Conservation (phyloP, 2,888 invertebrate species). For the Xanthia togata region DNA sequence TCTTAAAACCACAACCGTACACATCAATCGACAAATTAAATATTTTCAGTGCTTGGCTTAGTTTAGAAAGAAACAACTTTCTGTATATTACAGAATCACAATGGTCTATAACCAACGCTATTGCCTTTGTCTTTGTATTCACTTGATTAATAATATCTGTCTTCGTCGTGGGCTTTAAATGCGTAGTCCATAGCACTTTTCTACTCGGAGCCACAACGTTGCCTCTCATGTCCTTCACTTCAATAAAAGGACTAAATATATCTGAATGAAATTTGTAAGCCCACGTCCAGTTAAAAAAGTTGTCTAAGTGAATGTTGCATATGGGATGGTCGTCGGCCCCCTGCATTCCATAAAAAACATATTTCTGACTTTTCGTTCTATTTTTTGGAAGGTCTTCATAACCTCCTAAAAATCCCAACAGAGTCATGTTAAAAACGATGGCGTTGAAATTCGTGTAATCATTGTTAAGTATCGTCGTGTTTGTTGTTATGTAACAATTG, state of each 20-base stretch:
- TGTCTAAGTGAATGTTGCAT: slow-evolving; percentile 76
- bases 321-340: slow-evolving; percentile 76
- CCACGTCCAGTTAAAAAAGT: slow-evolving; percentile 88
- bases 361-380: slow-evolving; percentile 79
- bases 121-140: slow-evolving; percentile 68
- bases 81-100: slow-evolving; percentile 68
- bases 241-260: slow-evolving; percentile 81
- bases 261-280: slow-evolving; percentile 84
- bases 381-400: slow-evolving; percentile 68
- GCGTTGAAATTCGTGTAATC: slow-evolving; percentile 80
- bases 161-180: slow-evolving; percentile 13
- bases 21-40: slow-evolving; percentile 84
- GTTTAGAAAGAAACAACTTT: slow-evolving; percentile 69
- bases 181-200: slow-evolving; percentile 71
- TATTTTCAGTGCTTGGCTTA: slow-evolving; percentile 81
- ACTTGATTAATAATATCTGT: slow-evolving; percentile 26
- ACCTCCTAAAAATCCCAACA: slow-evolving; percentile 66
- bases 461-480: slow-evolving; percentile 71
- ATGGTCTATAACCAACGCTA: slow-evolving; percentile 71
- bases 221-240: slow-evolving; percentile 76
- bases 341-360: slow-evolving; percentile 79
- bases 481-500: slow-evolving; percentile 81
- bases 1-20: slow-evolving; percentile 77
- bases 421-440: slow-evolving; percentile 77
- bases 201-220: slow-evolving; percentile 75